Evolutionary conservation across 2,113 vertebrate species (phyloP).

Genomic region (Onychostruthus taczanowskii): DNA sequence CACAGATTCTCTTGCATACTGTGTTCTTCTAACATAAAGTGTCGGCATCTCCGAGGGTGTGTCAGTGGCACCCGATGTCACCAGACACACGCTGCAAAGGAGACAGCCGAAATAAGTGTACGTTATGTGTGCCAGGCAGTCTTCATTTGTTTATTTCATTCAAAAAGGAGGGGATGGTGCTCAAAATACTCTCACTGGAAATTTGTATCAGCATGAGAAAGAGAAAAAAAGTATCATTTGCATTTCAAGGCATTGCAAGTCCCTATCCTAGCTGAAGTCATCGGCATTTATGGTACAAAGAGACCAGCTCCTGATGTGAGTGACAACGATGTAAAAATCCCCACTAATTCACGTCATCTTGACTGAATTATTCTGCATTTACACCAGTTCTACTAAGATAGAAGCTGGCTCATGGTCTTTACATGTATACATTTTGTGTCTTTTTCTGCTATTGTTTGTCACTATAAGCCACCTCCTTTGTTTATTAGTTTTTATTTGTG

Average conservation of each 20-base stretch:
- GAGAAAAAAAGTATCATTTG: conserved; percentile 7
- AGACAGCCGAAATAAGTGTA: conserved; percentile 42
- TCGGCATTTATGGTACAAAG: neutral
- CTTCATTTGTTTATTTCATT: conserved; percentile 20
- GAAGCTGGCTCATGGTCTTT: neutral
- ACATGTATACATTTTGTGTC: neutral
- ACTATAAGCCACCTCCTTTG: neutral
- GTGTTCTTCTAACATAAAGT: conserved; percentile 65
- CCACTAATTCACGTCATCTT: neutral
- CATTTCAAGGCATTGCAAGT: conserved; percentile 35
- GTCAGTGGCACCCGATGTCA: conserved; percentile 42
- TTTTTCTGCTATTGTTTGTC: conserved; percentile 14
- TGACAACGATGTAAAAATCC: neutral
- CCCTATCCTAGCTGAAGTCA: neutral
- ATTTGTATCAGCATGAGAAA: conserved; percentile 3
- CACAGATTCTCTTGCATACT: conserved; percentile 66
- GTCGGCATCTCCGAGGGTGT: conserved; percentile 1
- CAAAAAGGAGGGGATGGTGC: neutral
- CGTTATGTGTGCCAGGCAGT: neutral
- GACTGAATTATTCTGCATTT: conserved; percentile 16
- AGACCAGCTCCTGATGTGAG: neutral
- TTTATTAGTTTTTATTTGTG: conserved; percentile 57
- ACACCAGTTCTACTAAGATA: neutral
- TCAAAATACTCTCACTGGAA: conserved; percentile 16
- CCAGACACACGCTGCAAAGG: conserved; percentile 36